Conservation (phyloP, 1,140 invertebrate species). For the Pseudomyrmex flavicornis region DNA sequence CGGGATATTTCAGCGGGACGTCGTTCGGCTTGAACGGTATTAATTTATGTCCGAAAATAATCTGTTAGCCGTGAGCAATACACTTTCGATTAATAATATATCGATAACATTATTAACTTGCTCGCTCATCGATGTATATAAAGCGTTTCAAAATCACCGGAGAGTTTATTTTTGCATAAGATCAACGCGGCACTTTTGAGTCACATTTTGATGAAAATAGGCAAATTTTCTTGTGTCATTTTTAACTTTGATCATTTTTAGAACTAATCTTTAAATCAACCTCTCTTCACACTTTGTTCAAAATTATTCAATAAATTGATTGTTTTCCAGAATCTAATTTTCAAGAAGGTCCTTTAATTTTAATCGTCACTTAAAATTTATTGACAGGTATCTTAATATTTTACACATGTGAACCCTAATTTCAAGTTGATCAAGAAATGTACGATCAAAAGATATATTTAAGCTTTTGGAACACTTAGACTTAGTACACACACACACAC, state of each 20-base stretch:
- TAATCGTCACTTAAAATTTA: background rate
- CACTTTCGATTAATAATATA: conserved; percentile 46
- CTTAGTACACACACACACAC: background rate
- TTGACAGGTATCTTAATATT: background rate
- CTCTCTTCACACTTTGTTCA: background rate
- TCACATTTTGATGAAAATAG: background rate
- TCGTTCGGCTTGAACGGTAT: background rate
- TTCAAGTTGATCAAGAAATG: background rate
- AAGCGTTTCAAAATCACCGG: conserved; percentile 18
- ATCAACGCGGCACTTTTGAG: background rate
- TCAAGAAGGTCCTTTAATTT: background rate
- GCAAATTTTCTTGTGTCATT: background rate
- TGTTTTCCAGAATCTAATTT: background rate
- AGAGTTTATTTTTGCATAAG: background rate
- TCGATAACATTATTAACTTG: conserved; percentile 38
- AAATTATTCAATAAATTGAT: conserved; percentile 5
- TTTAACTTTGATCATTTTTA: background rate
- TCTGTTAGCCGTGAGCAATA: conserved; percentile 8
- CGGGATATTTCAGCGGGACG: background rate
- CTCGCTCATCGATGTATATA: conserved; percentile 8
- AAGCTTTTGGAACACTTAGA: conserved; percentile 1
- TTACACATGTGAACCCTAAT: background rate
- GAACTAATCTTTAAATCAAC: background rate
- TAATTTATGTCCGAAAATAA: conserved; percentile 48
- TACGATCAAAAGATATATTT: background rate